phyloP scores from a whole-genome alignment of 1,140 invertebrate genomes.

The Rhopalosiphum maidis region DNA sequence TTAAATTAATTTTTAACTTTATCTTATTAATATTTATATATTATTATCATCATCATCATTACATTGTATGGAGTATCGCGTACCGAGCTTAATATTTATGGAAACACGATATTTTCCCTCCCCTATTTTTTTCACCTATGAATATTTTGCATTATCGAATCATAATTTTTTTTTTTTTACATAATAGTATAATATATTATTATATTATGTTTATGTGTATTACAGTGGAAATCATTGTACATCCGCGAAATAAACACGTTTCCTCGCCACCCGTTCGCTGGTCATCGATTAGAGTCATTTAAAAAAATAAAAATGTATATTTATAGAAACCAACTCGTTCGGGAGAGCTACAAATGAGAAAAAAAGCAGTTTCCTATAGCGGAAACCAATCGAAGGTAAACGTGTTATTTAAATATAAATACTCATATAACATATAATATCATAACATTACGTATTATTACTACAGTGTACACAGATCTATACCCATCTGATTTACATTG shows the following conservation, averaged over 20 bases:
- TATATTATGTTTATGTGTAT: not conserved
- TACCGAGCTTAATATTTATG: not conserved
- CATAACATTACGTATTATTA: not conserved
- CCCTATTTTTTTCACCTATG: not conserved
- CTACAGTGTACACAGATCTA: not conserved
- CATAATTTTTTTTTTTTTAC: not conserved
- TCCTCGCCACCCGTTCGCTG: not conserved
- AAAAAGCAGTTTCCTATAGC: slow-evolving; percentile 3
- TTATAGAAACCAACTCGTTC: slow-evolving; percentile 1
- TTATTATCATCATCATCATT: not conserved
- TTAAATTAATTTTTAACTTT: no score
- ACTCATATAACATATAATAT: not conserved
- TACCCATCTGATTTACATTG: not conserved
- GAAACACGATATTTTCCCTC: not conserved
- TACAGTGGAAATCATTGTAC: not conserved
- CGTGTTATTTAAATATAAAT: slow-evolving; percentile 37
- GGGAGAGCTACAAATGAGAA: not conserved
- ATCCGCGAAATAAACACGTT: slow-evolving; percentile 18
- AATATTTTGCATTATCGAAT: not conserved
- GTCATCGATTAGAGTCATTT: not conserved
- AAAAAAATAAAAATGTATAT: not conserved
- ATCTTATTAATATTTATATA: no score
- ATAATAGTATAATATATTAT: not conserved
- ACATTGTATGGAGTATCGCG: not conserved
- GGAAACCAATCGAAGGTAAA: slow-evolving; percentile 35